Base-by-base conservation (phyloP, 2,888 invertebrate genomes). In the Kryphioiulus occultus region DNA sequence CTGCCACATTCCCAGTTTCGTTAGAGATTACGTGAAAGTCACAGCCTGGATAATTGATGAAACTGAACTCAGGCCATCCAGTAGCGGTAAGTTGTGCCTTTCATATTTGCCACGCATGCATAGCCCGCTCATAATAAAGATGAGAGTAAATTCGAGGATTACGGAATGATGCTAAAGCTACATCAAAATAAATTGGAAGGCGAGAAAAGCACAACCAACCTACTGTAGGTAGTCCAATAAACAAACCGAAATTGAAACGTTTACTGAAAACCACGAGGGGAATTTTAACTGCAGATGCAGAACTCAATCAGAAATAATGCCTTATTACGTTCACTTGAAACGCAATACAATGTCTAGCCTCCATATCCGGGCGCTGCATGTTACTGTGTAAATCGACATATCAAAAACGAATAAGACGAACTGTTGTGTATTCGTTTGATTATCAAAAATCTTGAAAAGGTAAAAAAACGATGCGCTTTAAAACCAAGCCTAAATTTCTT, bases 1-100 rank as follows among this genome's bases (percentile, higher is more conserved):
- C 26, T 87, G 87, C 84, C 87, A 87, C 42, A 87, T 87, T 15
- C 87, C 87, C 35, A 87, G 83, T 87, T 87, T 87, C 84, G 87
- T 87, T 42, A 32, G 87, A 22, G 87, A 87, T 84, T 87, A 87
- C 44, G 87, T 87, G n/a, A 82, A 84, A 84, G 87, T 87, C 19
- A 87, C 87, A 30, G 83, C 87, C 17, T 87, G 87, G 87, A 85
- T 39, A 30, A 87, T 87, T 26, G 84, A 87, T 44, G 87, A 87
- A 42, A 42, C 32, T 26, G 32, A 26, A 26, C 42, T 87, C 17
- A 35, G 39, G n/a, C 87, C 87, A 26, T 87, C 87, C 22, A 87
- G 42, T 22, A 87, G 42, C 84, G 87, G 87, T 87, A 84, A 82
- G 87, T 87, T 30, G 32, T 15, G 7, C 26, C 7, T 35, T 85